phyloP scores from a whole-genome alignment of 2,113 vertebrate genomes.

The Oceanodroma tethys region DNA sequence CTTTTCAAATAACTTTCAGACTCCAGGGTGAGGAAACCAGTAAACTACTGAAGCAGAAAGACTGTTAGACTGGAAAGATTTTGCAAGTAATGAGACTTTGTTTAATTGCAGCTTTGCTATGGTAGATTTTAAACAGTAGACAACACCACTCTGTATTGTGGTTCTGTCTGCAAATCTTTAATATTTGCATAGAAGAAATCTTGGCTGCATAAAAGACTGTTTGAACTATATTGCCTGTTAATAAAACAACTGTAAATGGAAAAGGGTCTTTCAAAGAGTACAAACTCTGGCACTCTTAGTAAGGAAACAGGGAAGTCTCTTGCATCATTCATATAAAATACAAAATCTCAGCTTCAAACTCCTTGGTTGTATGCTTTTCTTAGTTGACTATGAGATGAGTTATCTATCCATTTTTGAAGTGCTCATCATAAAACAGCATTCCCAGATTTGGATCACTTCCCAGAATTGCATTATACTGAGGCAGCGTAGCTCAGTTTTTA shows the following conservation, averaged over 20 bases:
- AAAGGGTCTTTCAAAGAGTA: neutral
- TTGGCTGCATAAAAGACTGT: neutral
- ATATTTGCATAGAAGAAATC: neutral
- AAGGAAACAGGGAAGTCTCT: neutral
- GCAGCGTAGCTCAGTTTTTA: neutral
- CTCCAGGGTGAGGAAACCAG: slow-evolving; percentile 1
- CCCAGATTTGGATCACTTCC: slow-evolving; percentile 5
- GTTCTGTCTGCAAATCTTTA: neutral
- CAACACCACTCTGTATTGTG: neutral
- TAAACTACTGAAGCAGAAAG: neutral
- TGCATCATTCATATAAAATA: neutral
- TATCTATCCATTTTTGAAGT: neutral
- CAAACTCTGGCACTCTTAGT: neutral
- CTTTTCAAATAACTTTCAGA: slow-evolving; percentile 36
- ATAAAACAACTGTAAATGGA: neutral
- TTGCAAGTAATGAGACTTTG: neutral
- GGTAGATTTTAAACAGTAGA: neutral
- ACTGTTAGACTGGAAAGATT: neutral
- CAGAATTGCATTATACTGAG: neutral
- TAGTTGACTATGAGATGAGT: neutral
- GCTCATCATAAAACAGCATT: neutral
- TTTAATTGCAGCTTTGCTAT: neutral
- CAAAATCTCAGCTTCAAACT: neutral
- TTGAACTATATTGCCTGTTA: neutral
- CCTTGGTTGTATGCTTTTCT: neutral